These are phyloP conservation scores for Chelonoidis abingdonii DNA, from an alignment of 2,113 vertebrate genomes.

Conservation along the genomic window DNA sequence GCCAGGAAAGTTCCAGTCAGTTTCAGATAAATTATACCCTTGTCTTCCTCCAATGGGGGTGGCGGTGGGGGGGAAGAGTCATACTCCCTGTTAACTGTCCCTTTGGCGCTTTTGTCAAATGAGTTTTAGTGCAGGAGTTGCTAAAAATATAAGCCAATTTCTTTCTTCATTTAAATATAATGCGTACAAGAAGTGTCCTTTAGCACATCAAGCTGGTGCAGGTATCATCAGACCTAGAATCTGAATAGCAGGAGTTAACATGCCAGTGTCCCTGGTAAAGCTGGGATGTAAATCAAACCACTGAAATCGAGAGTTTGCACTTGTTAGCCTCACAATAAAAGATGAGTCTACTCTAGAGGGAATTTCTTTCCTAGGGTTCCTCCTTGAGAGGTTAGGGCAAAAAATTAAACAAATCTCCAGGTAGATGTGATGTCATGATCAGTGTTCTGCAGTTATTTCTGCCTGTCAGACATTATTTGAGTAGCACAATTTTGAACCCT, in stretches of 20 bases:
- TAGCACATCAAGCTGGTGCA: conserved; percentile 41
- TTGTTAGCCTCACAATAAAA: not conserved
- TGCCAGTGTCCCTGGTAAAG: not conserved
- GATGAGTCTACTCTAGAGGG: not conserved
- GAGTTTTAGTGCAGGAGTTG: conserved; percentile 74
- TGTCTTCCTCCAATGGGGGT: conserved; percentile 67
- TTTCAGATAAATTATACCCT: conserved; percentile 73
- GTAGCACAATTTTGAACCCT: not conserved
- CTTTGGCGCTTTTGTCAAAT: conserved; percentile 75
- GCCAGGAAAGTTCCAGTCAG: conserved; percentile 72
- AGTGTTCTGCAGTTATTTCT: conserved; percentile 26
- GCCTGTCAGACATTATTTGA: not conserved
- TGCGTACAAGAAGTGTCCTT: conserved; percentile 44
- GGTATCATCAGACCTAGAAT: not conserved
- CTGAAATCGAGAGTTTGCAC: not conserved
- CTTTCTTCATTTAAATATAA: conserved; percentile 67
- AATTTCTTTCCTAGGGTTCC: conserved; percentile 8
- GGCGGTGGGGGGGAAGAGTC: conserved; percentile 52
- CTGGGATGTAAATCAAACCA: not conserved
- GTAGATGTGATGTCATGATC: not conserved
- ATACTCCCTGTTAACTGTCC: conserved; percentile 70
- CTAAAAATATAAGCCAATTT: conserved; percentile 74
- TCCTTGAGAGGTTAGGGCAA: not conserved
- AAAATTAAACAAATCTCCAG: not conserved
- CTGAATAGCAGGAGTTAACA: conserved; percentile 2